These are phyloP conservation scores for Crossocerus cetratus DNA, from an alignment of 2,888 invertebrate species.

Conservation along the genomic window DNA sequence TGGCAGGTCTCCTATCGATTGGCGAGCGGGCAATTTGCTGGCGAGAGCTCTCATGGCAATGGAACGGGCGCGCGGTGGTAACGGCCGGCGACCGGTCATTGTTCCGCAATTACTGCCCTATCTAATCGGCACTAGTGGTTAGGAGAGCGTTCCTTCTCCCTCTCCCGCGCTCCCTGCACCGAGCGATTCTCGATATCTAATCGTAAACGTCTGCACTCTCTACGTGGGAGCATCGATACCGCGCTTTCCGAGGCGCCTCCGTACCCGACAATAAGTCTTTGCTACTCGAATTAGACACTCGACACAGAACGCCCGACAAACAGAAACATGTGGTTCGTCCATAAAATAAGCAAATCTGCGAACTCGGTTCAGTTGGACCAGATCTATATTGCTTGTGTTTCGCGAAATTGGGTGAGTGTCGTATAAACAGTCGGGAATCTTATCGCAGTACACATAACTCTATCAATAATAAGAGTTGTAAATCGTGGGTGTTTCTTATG, in stretches of 20 bases:
- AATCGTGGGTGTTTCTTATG: slow-evolving; percentile 44
- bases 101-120: slow-evolving; percentile 64
- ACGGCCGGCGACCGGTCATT: slow-evolving; percentile 61
- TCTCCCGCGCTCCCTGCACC: slow-evolving; percentile 18
- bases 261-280: too few species aligned
- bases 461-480: slow-evolving; percentile 50
- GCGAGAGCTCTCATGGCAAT: slow-evolving; percentile 32
- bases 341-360: too few species aligned
- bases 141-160: slow-evolving; percentile 31
- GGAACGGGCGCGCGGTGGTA: slow-evolving; percentile 43
- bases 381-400: too few species aligned
- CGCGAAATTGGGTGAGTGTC: not conserved
- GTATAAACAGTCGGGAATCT: slow-evolving; percentile 30
- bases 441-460: slow-evolving; percentile 30
- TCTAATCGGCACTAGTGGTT: slow-evolving; percentile 61
- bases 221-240: slow-evolving; percentile 52
- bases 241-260: not conserved
- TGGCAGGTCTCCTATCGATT: slow-evolving; percentile 45
- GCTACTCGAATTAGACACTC: too few species aligned
- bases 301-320: too few species aligned
- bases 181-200: slow-evolving; percentile 59
- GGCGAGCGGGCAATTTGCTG: slow-evolving; percentile 41
- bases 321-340: too few species aligned
- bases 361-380: too few species aligned
- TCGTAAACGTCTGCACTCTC: slow-evolving; percentile 44